Base-by-base conservation (phyloP, 2,113 vertebrate species). In the Gallinago jamesoni region DNA sequence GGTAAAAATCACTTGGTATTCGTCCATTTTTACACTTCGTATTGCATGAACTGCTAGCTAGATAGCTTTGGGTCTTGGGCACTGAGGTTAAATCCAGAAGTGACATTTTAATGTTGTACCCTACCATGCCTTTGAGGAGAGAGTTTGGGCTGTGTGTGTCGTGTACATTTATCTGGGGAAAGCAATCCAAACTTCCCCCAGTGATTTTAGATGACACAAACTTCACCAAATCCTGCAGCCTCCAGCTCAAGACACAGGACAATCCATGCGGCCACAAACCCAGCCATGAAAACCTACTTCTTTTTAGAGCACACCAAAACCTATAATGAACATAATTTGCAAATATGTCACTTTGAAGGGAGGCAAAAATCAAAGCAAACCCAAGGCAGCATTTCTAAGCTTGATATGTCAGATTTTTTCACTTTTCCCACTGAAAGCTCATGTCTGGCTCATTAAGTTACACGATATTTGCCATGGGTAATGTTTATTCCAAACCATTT, bases 401-500 rank as follows among this genome's bases (percentile, higher is more conserved):
- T 83, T 55, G 21, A 37, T 48, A 55, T 0, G 0, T 73, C 25
- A 16, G 12, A 11, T 8, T 28, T 21, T 45, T 78, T 50, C 23
- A 16, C 39, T 78, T 62, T 55, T 30, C 33, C 86, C 63, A 53
- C 41, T 60, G 70, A 95, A 96, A 87, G 41, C 57, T 94, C 30
- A 66, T 84, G 57, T 68, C 75, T 94, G 84, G 23, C 62, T 94
- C 85, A 96, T 95, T 88, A 93, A 59, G 79, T 94, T 80, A 76
- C 62, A 47, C 2, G 3, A 52, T 70, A 67, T 63, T 88, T 96
- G 68, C 78, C 57, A 89, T 33, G 67, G 47, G 77, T 93, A 80
- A 89, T 96, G 86, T 89, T 96, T 89, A 90, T 96, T 90, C 76
- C 87, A 57, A 94, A 69, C 16, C 3, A 60, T 90, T 94, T 91